Evolutionary conservation across 2,113 vertebrate genomes (phyloP).

Genomic region (Gila orcuttii): DNA sequence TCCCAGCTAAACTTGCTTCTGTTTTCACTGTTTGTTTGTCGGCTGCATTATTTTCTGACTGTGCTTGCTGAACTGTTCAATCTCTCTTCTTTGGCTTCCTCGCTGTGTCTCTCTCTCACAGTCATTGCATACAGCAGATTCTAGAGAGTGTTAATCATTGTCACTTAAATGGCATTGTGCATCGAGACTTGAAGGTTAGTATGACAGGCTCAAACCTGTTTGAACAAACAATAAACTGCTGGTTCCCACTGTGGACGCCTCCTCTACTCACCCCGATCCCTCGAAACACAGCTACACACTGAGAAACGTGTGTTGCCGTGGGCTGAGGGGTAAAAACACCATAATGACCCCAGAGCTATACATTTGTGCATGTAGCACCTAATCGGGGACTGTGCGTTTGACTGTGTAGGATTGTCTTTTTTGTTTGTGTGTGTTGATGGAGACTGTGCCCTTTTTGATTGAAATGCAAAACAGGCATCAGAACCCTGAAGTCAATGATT

Average conservation of each 20-base stretch:
- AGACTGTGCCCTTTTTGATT: conserved; percentile 15
- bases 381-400: conserved; percentile 73
- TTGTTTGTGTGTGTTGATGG: background rate
- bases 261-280: conserved; percentile 36
- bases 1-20: conserved; percentile 18
- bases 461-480: background rate
- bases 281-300: conserved; percentile 19
- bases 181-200: conserved; percentile 99
- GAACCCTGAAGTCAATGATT: conserved; percentile 29
- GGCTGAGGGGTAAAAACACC: background rate
- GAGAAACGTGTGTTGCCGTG: conserved; percentile 18
- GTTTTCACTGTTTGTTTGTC: conserved; percentile 34
- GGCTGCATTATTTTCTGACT: conserved; percentile 47
- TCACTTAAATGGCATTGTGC: conserved; percentile 95
- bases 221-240: conserved; percentile 39
- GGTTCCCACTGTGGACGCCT: conserved; percentile 32
- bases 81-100: conserved; percentile 53
- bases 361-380: conserved; percentile 82
- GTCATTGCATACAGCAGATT: conserved; percentile 99
- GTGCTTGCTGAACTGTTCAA: conserved; percentile 51
- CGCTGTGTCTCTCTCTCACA: conserved; percentile 77
- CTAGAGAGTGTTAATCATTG: conserved; percentile 99
- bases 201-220: conserved; percentile 63
- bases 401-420: conserved; percentile 47
- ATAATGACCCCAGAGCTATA: conserved; percentile 51